Evolutionary conservation across 2,888 invertebrate genomes (phyloP), one percentile per base, ranked within the genome.

Genomic region (Apodemia zela): DNA sequence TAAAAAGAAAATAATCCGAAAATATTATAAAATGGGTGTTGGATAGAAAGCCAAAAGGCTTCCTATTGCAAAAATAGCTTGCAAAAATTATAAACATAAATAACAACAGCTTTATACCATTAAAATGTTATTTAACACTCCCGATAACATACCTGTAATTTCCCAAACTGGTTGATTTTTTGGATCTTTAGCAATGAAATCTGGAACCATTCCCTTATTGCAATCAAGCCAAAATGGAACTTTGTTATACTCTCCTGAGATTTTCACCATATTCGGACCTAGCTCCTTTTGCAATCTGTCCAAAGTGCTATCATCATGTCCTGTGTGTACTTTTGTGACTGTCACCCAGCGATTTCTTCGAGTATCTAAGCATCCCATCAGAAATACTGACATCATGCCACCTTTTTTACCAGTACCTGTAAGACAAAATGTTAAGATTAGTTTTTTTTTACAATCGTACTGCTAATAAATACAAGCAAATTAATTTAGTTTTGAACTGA

Each of bases 151-250:
- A 92, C 95, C 97, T 0, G 97, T 97, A 65, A 98, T 97, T 89
- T 98, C 98, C 98, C 98, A 98, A 10, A 99, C 96, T 0, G 98
- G 98, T 81, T 97, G 96, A 33, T 94, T 89, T 79, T 95, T 95
- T 0, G 98, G 98, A 84, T 97, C 95, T 62, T 86, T 92, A 2
- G 97, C 97, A 0, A 98, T 94, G 80, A 97, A 98, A 88, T 98
- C 98, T 0, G 98, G 98, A 13, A 97, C 93, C 93, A 98, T 94
- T 0, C 95, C 93, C 78, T 95, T 96, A 69, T 95, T 97, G 65
- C 97, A 96, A 59, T 93, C 92, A 67, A 98, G 79, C 98, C 98
- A 98, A 0, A 81, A 73, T 0, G 98, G 98, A 2, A 97, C 85
- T 76, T 93, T 93, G 63, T 85, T 87, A 0, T 89, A 85, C 78